Evolutionary conservation across 2,888 invertebrate species (phyloP), one percentile per base, ranked within the genome.

Genomic region (Idaea dimidiata): DNA sequence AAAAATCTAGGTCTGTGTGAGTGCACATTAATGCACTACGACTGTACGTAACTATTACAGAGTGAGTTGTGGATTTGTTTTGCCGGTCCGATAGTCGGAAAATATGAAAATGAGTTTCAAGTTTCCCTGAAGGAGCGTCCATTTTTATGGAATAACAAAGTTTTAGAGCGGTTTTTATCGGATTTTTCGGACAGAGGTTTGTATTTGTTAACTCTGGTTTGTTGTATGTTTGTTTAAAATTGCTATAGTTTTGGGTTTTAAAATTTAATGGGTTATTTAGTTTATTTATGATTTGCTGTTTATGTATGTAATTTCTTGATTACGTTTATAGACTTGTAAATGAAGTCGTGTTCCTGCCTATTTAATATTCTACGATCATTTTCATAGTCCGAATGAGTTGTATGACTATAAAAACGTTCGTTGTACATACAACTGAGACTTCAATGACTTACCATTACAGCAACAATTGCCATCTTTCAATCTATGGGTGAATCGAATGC

Each of bases 1-100:
- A 0, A 0, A 24, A 0, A 16, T 6, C 5, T 65, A 64, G 6
- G 60, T 79, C 73, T 31, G 0, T 14, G 64, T 60, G 33, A 59
- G 58, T 77, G 77, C 77, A 82, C 85, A 88, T 88, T 87, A 88
- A 87, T 89, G 89, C 89, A 88, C 79, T 83, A 80, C 81, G 81
- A 80, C 78, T 84, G 83, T 83, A 87, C 79, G 85, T 83, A 84
- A 86, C 86, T 87, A 88, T 87, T 87, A 86, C 82, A 68, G 70
- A 56, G 83, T 89, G 89, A 90, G 87, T 89, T 90, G 90, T 89
- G 87, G 88, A 87, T 89, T 88, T 90, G 90, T 90, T 89, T 89
- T 90, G 88, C 83, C 80, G 82, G 77, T 81, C 86, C 85, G 82
- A 86, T 83, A 81, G 82, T 79, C 83, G 83, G 81, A 84, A 72